Base-by-base conservation (phyloP, 2,113 vertebrate genomes). In the Camelus bactrianus region DNA sequence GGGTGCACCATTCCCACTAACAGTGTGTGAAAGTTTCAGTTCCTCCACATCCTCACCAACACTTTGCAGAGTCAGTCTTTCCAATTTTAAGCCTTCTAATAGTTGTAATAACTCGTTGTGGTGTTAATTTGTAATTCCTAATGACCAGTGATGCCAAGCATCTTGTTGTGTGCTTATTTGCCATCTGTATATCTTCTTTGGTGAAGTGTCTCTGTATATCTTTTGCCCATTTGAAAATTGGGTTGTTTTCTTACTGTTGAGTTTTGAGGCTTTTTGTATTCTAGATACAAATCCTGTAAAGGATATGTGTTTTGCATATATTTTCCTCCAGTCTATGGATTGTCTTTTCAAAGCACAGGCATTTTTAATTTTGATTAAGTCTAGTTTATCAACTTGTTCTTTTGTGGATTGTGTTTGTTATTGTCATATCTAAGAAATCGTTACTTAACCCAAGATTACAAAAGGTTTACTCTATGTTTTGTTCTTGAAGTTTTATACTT, bases 331-430 rank as follows among this genome's bases (percentile, higher is more conserved):
- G 24, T 35, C 72, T 76, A 1, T 91, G 65, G 11, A 13, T 54
- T 93, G 26, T 54, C 38, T 96, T 67, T 81, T 84, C 56, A 85
- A 46, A 81, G 24, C 87, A 77, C 64, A 89, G 20, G 20, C 65
- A 70, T 73, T 87, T 95, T 96, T 60, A 94, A 81, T 88, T 94
- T 89, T 77, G 76, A 42, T 93, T 38, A 94, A 84, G 35, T 89
- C 20, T 54, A 84, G 1, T 22, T 81, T 84, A 50, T 52, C 64
- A 73, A 48, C 92, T 76, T 88, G 35, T 95, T 81, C 46, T 82
- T 83, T 81, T 35, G 52, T 35, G 65, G 32, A 60, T 60, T 91
- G 17, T 67, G 48, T 81, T 70, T 58, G 24, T 10, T 94, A 1
- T 46, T 94, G 6, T 94, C 8, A 1, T 70, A 32, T 17, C 58